A percentile compares a stretch with the other conserved stretches of the same genome.
phyloP scores from a whole-genome alignment of 2,113 vertebrate species.

The Sebastes fasciatus region DNA sequence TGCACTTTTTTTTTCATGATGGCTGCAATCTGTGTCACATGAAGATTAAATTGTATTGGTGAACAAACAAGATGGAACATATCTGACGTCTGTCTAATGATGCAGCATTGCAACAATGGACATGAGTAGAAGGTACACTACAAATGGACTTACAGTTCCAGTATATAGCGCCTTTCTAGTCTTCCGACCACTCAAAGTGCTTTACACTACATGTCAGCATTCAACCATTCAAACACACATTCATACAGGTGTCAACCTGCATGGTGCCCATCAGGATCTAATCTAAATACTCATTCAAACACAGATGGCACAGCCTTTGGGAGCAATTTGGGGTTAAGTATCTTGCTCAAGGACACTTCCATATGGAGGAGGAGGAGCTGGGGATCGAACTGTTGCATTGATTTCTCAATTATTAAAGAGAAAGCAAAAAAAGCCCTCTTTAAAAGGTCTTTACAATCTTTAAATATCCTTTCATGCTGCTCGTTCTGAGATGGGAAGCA shows the following conservation, averaged over 20 bases:
- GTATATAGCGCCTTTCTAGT: no score
- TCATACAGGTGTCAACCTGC: no score
- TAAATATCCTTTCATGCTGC: not conserved
- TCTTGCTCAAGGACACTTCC: no score
- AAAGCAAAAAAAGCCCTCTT: not conserved
- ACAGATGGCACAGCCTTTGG: no score
- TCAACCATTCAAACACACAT: no score
- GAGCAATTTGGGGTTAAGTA: no score
- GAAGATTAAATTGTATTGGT: not conserved
- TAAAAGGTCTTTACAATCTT: not conserved
- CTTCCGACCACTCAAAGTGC: no score
- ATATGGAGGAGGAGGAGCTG: no score
- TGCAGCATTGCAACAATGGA: not conserved
- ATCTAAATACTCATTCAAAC: no score
- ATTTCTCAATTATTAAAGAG: not conserved
- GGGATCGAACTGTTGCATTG: not conserved
- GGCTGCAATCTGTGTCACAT: not conserved
- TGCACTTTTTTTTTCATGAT: not conserved
- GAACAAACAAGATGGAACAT: not conserved
- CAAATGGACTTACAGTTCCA: not conserved
- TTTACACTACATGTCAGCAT: no score
- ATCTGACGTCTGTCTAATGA: not conserved
- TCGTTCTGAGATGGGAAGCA: not conserved
- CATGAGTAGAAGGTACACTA: not conserved
- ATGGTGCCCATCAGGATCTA: no score